These are phyloP conservation scores for Spicauda simplicius DNA, from an alignment of 2,888 invertebrate species.

Conservation along the genomic window DNA sequence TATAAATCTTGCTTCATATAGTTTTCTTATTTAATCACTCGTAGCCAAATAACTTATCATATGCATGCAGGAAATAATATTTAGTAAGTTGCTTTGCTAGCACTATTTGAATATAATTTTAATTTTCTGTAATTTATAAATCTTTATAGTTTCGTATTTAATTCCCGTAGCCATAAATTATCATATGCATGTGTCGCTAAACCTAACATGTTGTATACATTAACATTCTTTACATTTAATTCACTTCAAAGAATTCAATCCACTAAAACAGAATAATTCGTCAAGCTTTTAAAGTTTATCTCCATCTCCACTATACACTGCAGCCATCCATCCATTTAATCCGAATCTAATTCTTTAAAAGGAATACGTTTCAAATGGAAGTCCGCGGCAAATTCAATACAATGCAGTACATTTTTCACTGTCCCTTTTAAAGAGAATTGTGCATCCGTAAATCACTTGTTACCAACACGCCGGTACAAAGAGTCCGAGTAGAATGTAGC, in stretches of 20 bases:
- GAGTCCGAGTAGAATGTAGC: slow-evolving; percentile 30
- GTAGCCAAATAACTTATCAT: too few species aligned
- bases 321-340: slow-evolving; percentile 36
- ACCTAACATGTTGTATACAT: too few species aligned
- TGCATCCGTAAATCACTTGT: slow-evolving; percentile 43
- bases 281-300: slow-evolving; percentile 31
- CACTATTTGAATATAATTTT: too few species aligned
- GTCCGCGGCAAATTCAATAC: slow-evolving; percentile 45
- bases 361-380: slow-evolving; percentile 36
- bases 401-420: slow-evolving; percentile 40
- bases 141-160: too few species aligned
- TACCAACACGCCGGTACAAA: slow-evolving; percentile 34
- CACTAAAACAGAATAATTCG: slow-evolving; percentile 12
- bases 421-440: slow-evolving; percentile 39
- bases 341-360: slow-evolving; percentile 38
- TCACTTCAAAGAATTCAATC: slow-evolving; percentile 1
- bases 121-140: too few species aligned
- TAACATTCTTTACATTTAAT: neutral
- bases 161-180: too few species aligned
- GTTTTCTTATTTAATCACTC: too few species aligned
- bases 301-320: slow-evolving; percentile 17
- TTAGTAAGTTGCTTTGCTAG: too few species aligned
- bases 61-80: too few species aligned
- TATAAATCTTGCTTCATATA: too few species aligned
- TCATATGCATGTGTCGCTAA: too few species aligned